phyloP scores from a whole-genome alignment of 53 echinoderm and acorn worm species.

The Temnopleurus reevesii region DNA sequence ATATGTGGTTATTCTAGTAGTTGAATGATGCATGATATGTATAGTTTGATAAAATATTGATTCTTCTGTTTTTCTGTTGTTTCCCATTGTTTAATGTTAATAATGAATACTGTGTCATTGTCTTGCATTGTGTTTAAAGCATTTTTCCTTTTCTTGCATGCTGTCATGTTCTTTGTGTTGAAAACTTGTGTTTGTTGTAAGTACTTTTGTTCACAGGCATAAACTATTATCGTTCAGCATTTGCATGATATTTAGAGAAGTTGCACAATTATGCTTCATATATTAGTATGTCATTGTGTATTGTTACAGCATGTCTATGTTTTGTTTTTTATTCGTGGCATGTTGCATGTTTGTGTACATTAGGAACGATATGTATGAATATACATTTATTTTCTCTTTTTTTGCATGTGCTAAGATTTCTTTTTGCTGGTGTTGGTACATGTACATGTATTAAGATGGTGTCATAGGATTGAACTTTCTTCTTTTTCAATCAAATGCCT shows the following conservation, averaged over 20 bases:
- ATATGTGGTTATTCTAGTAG: no score
- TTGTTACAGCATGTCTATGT: neutral
- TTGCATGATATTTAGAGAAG: neutral
- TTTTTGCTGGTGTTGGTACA: no score
- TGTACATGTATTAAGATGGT: no score
- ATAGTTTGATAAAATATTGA: no score
- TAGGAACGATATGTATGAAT: neutral
- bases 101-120: no score
- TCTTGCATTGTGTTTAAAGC: no score
- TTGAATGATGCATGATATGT: no score
- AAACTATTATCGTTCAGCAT: no score
- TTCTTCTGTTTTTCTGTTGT: no score
- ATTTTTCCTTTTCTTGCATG: conserved; percentile 31
- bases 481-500: neutral
- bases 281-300: neutral
- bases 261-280: neutral
- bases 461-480: neutral
- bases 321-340: neutral
- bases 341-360: neutral
- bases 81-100: no score
- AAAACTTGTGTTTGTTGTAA: conserved; percentile 35
- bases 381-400: no score
- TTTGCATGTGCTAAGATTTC: no score
- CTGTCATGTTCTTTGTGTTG: neutral
- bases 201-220: neutral